These are phyloP conservation scores for Gallinago jamesoni DNA, from an alignment of 2,113 vertebrate genomes.

Conservation along the genomic window DNA sequence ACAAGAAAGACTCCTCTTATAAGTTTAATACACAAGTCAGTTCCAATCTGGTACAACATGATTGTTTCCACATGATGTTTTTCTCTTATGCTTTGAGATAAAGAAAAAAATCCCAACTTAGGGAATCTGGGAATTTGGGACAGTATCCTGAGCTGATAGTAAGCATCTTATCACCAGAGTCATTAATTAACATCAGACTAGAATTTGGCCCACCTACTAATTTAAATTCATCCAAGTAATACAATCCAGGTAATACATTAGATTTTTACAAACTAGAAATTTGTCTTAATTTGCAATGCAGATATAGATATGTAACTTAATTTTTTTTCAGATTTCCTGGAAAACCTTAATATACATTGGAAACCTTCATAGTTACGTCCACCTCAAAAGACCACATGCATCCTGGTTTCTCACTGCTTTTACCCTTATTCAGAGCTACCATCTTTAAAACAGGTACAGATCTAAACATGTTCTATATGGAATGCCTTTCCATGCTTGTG, in stretches of 20 bases:
- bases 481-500: neutral
- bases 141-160: neutral
- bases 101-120: neutral
- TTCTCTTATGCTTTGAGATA: neutral
- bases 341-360: rapidly evolving
- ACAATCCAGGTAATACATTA: neutral
- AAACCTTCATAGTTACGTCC: neutral
- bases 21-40: neutral
- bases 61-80: neutral
- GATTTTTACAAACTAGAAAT: neutral
- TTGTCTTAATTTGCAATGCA: rapidly evolving
- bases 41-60: neutral
- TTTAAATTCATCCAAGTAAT: neutral
- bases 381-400: rapidly evolving
- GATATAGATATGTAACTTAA: rapidly evolving
- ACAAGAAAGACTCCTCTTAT: neutral
- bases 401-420: neutral
- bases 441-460: neutral
- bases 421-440: no score
- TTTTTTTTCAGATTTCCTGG: neutral
- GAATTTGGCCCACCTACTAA: neutral
- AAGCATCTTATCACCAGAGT: rapidly evolving
- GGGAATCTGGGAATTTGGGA: neutral
- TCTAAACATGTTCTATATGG: rapidly evolving
- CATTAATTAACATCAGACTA: neutral